Conservation (phyloP, 1,140 invertebrate species). For the Eriosoma lanigerum region DNA sequence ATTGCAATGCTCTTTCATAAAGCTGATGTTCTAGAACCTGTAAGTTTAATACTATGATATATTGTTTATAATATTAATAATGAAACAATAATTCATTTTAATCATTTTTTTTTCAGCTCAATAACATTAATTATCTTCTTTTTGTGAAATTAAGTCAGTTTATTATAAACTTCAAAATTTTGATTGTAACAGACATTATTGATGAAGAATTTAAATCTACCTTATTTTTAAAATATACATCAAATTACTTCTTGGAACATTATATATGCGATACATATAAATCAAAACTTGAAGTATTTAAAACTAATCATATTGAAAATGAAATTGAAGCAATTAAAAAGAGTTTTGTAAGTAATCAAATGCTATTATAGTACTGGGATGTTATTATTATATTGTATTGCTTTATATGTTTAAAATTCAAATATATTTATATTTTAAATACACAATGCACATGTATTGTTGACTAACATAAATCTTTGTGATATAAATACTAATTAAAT, state of each 20-base stretch:
- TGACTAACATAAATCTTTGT: no score
- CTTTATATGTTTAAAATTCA: no score
- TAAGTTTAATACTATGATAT: not conserved
- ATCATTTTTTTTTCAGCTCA: not conserved
- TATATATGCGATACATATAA: not conserved
- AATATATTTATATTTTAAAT: no score
- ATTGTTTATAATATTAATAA: not conserved
- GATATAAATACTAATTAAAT: no score
- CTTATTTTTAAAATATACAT: not conserved
- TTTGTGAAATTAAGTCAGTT: not conserved
- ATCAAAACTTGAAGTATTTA: not conserved
- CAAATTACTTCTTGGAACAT: not conserved
- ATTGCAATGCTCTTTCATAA: not conserved
- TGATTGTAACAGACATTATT: not conserved
- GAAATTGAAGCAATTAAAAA: not conserved
- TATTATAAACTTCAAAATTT: not conserved
- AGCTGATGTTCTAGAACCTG: not conserved
- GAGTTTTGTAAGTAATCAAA: constrained; percentile 20
- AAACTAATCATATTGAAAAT: not conserved
- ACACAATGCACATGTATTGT: no score
- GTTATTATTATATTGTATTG: no score
- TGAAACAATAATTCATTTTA: not conserved
- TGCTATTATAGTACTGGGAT: not conserved
- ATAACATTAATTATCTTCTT: not conserved
- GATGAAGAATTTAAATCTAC: not conserved